Evolutionary conservation across 2,113 vertebrate species (phyloP), one percentile per base, ranked within the genome.

Genomic region (Tauraco erythrolophus): DNA sequence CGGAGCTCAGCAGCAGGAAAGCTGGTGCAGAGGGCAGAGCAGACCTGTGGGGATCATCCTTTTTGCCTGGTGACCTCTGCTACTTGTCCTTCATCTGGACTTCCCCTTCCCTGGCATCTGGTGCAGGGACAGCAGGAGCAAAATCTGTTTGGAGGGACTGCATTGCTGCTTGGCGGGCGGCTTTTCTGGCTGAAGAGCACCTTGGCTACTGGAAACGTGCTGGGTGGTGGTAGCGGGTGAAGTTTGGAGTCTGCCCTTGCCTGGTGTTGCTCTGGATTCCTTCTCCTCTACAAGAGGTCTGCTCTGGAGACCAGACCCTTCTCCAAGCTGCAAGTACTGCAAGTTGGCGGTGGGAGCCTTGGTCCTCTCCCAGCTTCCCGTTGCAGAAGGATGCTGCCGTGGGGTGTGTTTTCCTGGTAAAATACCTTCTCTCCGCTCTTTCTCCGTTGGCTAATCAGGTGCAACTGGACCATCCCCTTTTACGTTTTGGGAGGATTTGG

Each of bases 281-380:
- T n/a, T n/a, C 54, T 41, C 25, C 30, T 12, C 13, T 17, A 50
- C 24, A 35, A 28, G 4, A 10, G 17, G 4, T 46, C n/a, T 74
- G 45, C 2, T 3, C 13, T 48, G 35, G 25, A 74, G 15, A 62
- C 13, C 37, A 75, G 57, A 15, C 23, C 16, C 19, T 28, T 48
- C 19, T n/a, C 27, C 30, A 21, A 4, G 33, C 39, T 69, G 21
- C n/a, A 5, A 33, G 30, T 75, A 30, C 39, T 69, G 21, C n/a
- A 5, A 33, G 30, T 75, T 60, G 37, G 35, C 21, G 19, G 23
- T 4, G n/a, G 61, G 71, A 76, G 16, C 11, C 14, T 14, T 9
- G 14, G 3, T 56, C 16, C 24, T 77, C 18, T 82, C 7, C 28
- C 0, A 0, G 7, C 48, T 45, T 45, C 12, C 27, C 6, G 0